Base-by-base conservation (phyloP, 1,140 invertebrate genomes). In the Zophobas atratus region DNA sequence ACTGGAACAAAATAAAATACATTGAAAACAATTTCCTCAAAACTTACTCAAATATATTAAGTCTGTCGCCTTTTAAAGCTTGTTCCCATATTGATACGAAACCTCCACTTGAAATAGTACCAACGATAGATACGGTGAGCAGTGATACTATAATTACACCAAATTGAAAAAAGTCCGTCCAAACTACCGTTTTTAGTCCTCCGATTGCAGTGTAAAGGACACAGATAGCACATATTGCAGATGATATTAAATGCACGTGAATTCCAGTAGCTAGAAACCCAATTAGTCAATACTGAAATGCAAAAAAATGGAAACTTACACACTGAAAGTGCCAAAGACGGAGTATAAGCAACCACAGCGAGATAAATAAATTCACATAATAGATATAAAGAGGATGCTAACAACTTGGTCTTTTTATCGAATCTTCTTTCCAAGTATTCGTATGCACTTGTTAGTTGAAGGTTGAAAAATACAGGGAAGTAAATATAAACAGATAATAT, bases 151-250 rank as follows among this genome's bases (percentile, higher is more conserved):
- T 84, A 80, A 94, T 94, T 20, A 94, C 85, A 57, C 89, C 86
- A 48, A 92, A 89, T 81, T 94, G 94, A 36, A 94, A 86, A 0
- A 92, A 91, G 77, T 94, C 93, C 3, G 94, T 91, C 89, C 91
- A 92, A 55, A 94, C 89, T 38, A 95, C 92, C 4, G 94, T 93
- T 86, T 93, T 91, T 74, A 95, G 85, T 0, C 94, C 94, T 56
- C 93, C 93, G 51, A 95, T 85, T 6, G 93, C 91, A 3, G 94
- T 94, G 80, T 96, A 94, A 75, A 95, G 93, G 2, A 94, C 93
- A 85, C 94, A 95, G 2, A 94, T 89, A 1, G 91, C 85, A 79
- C 93, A 94, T 60, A 94, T 89, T 0, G 93, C 87, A 2, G 92
- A 89, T 8, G 93, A 91, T 6, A 94, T 89, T 1, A 90, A 82